Base-by-base conservation (phyloP, 2,797 vertebrate genomes). In the Rhinella marina region DNA sequence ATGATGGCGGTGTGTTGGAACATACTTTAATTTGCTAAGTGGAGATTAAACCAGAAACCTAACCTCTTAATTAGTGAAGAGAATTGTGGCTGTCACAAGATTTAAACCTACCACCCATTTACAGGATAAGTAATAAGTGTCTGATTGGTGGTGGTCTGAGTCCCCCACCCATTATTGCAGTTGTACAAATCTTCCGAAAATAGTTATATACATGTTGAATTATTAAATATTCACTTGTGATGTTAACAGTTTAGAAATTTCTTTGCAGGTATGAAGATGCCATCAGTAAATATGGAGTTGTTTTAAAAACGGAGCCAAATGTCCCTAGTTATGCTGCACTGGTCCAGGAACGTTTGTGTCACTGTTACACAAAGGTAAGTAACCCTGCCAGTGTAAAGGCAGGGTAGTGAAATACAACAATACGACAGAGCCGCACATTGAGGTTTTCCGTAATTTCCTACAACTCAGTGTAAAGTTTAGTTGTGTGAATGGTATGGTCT, bases 341-440 rank as follows among this genome's bases (percentile, higher is more conserved):
- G n/a, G 97, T 98, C 90, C 97, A 97, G 92, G 96, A 98, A 91
- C 96, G 98, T 85, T 97, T 98, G 90, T 99, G 98, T 89, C 97
- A 99, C 86, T 98, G 97, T 19, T 94, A 97, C 62, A 94, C 96
- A 6, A 97, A 97, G 96, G 98, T 99, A 93, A 92, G 87, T 88
- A 1, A 25, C 13, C 9, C 14, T 11, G 13, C 52, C 2, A 11
- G 10, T 54, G 52, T 54, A 54, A 54, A 54, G 52, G 11, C 52
- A 10, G 11, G 0, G 13, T 54, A 54, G 52, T 13, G 13, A 11
- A 11, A 54, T 11, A 54, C 13, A 54, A 17, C 57, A 12, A 12
- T 57, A 14, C 16, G 3, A 62, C 19, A 27, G 32, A 32, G 3
- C 32, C 1, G 32, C 32, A 32, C n/a, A n/a, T n/a, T n/a, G n/a